Percentiles rank a stretch among this genome's conserved stretches.
phyloP scores from a whole-genome alignment of 2,113 vertebrate genomes.

The Mustelus asterias region DNA sequence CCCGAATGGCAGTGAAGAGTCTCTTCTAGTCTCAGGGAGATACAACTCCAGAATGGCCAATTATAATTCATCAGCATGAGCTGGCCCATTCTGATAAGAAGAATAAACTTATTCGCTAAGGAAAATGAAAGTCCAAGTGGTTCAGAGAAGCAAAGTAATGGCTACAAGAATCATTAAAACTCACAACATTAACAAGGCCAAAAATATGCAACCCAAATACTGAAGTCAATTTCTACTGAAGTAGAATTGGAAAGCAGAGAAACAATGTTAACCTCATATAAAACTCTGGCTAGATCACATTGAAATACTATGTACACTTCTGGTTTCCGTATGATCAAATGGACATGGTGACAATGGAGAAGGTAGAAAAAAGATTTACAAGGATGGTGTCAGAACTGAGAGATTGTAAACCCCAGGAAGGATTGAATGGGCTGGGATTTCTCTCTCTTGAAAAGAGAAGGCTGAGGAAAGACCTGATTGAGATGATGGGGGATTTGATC shows the following conservation, averaged over 20 bases:
- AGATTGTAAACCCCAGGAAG: background rate
- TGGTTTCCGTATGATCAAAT: background rate
- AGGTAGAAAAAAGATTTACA: too few relatives aligned
- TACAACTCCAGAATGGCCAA: background rate
- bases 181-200: background rate
- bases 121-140: background rate
- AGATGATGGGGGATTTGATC: background rate
- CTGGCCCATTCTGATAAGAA: background rate
- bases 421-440: background rate
- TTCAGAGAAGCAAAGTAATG: background rate
- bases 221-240: too few relatives aligned
- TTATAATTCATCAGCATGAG: background rate
- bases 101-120: background rate
- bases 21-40: background rate
- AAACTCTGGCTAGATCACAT: background rate
- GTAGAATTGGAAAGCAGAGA: background rate
- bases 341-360: background rate
- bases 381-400: background rate
- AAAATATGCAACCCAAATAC: background rate
- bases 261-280: background rate
- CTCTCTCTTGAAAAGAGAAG: background rate
- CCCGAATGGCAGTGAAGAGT: background rate
- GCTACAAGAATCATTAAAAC: background rate
- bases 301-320: background rate
- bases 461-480: background rate